phyloP scores from a whole-genome alignment of 1,140 invertebrate genomes.

The Eciton burchellii region DNA sequence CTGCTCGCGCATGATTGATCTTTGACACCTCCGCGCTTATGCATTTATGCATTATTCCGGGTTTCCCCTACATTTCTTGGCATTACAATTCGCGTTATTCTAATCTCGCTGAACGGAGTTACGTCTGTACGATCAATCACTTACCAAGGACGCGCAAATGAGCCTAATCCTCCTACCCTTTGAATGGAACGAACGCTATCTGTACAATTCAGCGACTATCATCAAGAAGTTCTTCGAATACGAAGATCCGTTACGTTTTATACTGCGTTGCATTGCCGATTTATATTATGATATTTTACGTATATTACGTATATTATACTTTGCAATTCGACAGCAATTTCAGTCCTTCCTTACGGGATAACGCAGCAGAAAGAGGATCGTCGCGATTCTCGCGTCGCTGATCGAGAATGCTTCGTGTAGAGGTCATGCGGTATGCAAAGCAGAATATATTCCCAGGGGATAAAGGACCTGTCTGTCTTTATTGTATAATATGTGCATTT shows the following conservation, averaged over 20 bases:
- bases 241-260: constrained; percentile 1
- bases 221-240: not conserved
- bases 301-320: not conserved
- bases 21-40: constrained; percentile 37
- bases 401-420: constrained; percentile 65
- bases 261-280: not conserved
- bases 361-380: constrained; percentile 61
- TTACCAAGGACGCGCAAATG: not conserved
- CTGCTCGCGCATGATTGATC: constrained; percentile 23
- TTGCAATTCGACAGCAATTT: not conserved
- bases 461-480: constrained; percentile 82
- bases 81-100: not conserved
- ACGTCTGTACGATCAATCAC: not conserved
- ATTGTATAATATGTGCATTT: constrained; percentile 85
- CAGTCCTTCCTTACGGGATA: not conserved
- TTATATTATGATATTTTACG: not conserved
- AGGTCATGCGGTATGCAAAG: constrained; percentile 80
- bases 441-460: constrained; percentile 67
- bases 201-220: no score
- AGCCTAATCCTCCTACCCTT: constrained; percentile 2
- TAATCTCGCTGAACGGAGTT: constrained; percentile 17
- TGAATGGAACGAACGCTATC: not conserved
- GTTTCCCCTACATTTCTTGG: constrained; percentile 21
- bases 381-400: constrained; percentile 55
- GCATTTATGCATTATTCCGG: constrained; percentile 32